Evolutionary conservation across 2,113 vertebrate species (phyloP).

Genomic region (Mugil cephalus): DNA sequence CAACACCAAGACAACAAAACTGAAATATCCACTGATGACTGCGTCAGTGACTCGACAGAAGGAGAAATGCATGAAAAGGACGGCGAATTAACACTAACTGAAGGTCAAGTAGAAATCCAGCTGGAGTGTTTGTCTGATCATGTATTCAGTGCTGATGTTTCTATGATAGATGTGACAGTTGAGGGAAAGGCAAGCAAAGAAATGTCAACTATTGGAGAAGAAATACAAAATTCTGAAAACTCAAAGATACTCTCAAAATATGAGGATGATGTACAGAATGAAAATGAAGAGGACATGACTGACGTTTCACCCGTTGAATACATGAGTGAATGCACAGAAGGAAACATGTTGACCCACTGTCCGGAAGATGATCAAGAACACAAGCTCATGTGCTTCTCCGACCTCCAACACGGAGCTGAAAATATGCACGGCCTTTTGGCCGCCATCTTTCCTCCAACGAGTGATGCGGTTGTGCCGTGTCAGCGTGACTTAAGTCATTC

Average conservation of each 20-base stretch:
- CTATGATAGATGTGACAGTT: neutral
- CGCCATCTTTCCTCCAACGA: neutral
- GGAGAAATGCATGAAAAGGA: slow-evolving; percentile 1
- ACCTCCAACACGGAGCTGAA: slow-evolving; percentile 18
- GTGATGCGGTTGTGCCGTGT: slow-evolving; percentile 69
- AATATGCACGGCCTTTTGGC: slow-evolving; percentile 17
- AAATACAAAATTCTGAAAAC: slow-evolving; percentile 1
- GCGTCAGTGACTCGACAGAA: neutral
- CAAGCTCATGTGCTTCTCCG: slow-evolving; percentile 11
- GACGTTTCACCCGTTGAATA: slow-evolving; percentile 3
- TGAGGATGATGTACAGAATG: slow-evolving; percentile 7
- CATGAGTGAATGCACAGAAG: slow-evolving; percentile 9
- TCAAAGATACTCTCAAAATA: neutral
- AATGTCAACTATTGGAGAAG: neutral
- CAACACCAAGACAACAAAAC: slow-evolving; percentile 1
- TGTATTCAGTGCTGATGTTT: neutral
- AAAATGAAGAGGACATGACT: slow-evolving; percentile 6
- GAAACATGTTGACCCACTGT: neutral
- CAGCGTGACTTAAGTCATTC: slow-evolving; percentile 36
- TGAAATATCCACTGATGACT: neutral
- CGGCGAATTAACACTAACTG: neutral
- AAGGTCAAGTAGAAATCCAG: neutral
- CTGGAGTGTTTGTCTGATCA: slow-evolving; percentile 5
- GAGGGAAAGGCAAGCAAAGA: slow-evolving; percentile 16
- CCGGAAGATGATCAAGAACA: slow-evolving; percentile 9